These are phyloP conservation scores for Meteorus cinctellus DNA, from an alignment of 2,888 invertebrate species.

Conservation along the genomic window DNA sequence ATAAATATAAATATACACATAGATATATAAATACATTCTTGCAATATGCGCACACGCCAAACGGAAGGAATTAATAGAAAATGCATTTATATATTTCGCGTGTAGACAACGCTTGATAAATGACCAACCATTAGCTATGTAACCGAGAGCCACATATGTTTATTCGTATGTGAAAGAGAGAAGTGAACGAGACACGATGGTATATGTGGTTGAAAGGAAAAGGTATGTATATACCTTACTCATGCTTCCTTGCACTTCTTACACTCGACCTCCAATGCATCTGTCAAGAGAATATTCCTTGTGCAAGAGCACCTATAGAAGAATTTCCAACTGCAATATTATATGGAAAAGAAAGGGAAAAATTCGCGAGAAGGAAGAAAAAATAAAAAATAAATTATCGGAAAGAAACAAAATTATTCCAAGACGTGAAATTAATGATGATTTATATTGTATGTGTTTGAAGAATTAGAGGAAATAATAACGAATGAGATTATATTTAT, in stretches of 20 bases:
- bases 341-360: constrained; percentile 21
- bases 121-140: constrained; percentile 49
- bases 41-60: constrained; percentile 43
- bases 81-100: constrained; percentile 63
- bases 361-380: constrained; percentile 20
- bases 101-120: constrained; percentile 54
- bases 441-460: neutral
- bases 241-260: constrained; percentile 15
- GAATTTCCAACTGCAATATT: constrained; percentile 9
- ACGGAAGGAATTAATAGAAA: constrained; percentile 67
- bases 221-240: neutral
- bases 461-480: neutral
- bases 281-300: constrained; percentile 19
- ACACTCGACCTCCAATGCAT: constrained; percentile 24
- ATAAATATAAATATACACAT: neutral
- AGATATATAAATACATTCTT: constrained; percentile 25
- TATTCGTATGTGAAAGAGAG: neutral
- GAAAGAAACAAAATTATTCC: constrained; percentile 22
- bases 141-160: constrained; percentile 43
- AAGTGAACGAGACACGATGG: constrained; percentile 2
- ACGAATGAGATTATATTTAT: too few relatives aligned
- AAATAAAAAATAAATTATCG: constrained; percentile 2
- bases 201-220: constrained; percentile 18
- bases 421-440: neutral
- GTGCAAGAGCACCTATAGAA: neutral